Evolutionary conservation across 2,113 vertebrate genomes (phyloP).

Genomic region (Tylochromis polylepis): DNA sequence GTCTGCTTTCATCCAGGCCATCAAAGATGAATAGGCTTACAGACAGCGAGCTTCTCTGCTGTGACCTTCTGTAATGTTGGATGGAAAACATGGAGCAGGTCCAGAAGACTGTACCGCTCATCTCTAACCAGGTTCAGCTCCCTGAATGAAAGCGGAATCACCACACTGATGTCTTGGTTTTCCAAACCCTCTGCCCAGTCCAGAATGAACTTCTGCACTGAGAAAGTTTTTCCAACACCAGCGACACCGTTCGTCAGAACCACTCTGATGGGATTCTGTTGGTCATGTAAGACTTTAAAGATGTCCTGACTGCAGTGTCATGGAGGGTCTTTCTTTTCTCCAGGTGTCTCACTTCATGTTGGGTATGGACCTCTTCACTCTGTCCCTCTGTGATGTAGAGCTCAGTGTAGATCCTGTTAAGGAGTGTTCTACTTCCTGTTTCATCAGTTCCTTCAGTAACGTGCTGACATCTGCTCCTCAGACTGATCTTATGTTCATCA

Average conservation of each 20-base stretch:
- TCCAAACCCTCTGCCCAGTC: rapidly evolving
- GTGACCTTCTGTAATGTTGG: rapidly evolving
- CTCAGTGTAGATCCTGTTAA: not conserved
- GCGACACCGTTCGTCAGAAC: rapidly evolving
- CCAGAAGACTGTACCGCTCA: not conserved
- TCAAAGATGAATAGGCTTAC: not conserved
- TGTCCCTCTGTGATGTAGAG: not conserved
- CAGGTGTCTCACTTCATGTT: not conserved
- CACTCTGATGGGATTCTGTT: not conserved
- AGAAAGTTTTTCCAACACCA: not conserved
- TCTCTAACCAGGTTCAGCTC: not conserved
- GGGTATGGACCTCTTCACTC: not conserved
- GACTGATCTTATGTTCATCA: not conserved
- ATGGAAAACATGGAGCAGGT: not conserved
- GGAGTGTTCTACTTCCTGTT: not conserved
- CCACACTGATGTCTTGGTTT: not conserved
- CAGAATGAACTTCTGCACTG: not conserved
- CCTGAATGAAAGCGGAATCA: not conserved
- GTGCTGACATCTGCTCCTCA: not conserved
- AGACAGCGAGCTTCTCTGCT: not conserved
- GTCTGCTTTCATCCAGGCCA: not conserved
- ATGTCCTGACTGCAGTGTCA: not conserved
- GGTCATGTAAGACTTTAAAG: not conserved
- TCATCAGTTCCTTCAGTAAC: not conserved
- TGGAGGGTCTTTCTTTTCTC: not conserved